Percentiles rank a stretch among this genome's conserved stretches.
Evolutionary conservation across 92 coral and sea anemone species (phyloP).

Genomic region (Epizoanthus fatuus): DNA sequence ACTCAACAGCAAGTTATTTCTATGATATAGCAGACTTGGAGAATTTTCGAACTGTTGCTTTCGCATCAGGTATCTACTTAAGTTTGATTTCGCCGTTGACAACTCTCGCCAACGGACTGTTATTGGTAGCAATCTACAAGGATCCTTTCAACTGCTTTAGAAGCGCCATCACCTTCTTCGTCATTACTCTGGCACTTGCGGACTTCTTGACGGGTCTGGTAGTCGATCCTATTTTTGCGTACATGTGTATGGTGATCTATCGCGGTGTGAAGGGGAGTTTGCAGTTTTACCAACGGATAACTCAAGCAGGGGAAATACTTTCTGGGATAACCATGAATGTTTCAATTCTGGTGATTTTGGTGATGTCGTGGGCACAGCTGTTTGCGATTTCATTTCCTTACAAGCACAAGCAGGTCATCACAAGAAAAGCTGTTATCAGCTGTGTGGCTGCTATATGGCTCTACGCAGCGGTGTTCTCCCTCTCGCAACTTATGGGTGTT

Average conservation of each 20-base stretch:
- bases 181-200: slow-evolving; percentile 67
- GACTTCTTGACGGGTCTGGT: slow-evolving; percentile 73
- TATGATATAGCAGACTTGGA: background rate
- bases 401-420: slow-evolving; percentile 67
- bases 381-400: slow-evolving; percentile 78
- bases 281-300: slow-evolving; percentile 43
- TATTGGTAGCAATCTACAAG: slow-evolving; percentile 70
- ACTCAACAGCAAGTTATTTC: background rate
- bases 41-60: background rate
- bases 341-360: slow-evolving; percentile 74
- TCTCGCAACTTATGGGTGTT: slow-evolving; percentile 68
- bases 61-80: slow-evolving; percentile 66
- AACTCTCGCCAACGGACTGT: slow-evolving; percentile 65
- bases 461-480: slow-evolving; percentile 62
- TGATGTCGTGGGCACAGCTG: slow-evolving; percentile 82
- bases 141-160: slow-evolving; percentile 72
- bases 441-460: slow-evolving; percentile 66
- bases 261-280: slow-evolving; percentile 42
- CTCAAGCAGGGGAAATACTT: slow-evolving; percentile 66
- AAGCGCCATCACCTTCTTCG: slow-evolving; percentile 72
- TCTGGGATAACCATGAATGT: slow-evolving; percentile 82
- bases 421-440: slow-evolving; percentile 41
- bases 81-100: slow-evolving; percentile 60
- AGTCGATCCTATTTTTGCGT: slow-evolving; percentile 75
- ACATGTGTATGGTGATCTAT: slow-evolving; percentile 61